Evolutionary conservation across 2,888 invertebrate genomes (phyloP).

Genomic region (Cheilosia urbana): DNA sequence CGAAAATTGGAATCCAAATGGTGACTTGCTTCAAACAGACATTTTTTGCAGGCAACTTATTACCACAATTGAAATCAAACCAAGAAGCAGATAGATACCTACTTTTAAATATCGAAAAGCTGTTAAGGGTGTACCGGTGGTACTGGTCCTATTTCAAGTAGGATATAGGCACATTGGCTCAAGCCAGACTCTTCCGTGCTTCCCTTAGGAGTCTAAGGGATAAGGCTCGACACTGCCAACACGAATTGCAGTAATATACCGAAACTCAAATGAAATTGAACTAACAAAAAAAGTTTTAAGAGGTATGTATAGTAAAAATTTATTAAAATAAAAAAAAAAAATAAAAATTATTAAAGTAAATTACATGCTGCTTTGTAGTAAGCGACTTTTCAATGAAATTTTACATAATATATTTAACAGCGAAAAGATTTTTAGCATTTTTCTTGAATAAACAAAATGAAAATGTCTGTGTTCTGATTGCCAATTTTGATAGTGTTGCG

Average conservation of each 20-base stretch:
- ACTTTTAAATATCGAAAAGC: too few species aligned
- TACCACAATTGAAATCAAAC: too few species aligned
- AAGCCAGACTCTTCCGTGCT: neutral
- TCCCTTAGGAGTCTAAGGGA: neutral
- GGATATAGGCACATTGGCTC: neutral
- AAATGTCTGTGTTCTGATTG: slow-evolving; percentile 48
- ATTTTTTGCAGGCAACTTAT: too few species aligned
- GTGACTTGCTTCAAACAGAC: too few species aligned
- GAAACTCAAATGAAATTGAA: slow-evolving; percentile 24
- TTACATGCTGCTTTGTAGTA: slow-evolving; percentile 59
- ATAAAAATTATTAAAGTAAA: slow-evolving; percentile 58
- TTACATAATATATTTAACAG: slow-evolving; percentile 48
- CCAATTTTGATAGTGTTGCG: slow-evolving; percentile 60
- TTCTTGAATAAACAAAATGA: slow-evolving; percentile 38
- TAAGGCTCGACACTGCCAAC: too few species aligned
- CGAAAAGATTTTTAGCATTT: slow-evolving; percentile 28
- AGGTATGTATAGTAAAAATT: slow-evolving; percentile 54
- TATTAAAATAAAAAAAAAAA: slow-evolving; percentile 55
- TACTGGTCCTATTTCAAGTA: too few species aligned
- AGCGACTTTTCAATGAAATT: slow-evolving; percentile 59
- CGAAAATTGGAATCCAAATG: too few species aligned
- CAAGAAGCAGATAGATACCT: too few species aligned
- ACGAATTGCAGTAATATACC: neutral
- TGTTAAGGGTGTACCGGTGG: too few species aligned
- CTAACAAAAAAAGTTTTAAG: slow-evolving; percentile 44